Evolutionary conservation across 2,888 invertebrate species (phyloP).

Genomic region (Ennomos fuscantarius): DNA sequence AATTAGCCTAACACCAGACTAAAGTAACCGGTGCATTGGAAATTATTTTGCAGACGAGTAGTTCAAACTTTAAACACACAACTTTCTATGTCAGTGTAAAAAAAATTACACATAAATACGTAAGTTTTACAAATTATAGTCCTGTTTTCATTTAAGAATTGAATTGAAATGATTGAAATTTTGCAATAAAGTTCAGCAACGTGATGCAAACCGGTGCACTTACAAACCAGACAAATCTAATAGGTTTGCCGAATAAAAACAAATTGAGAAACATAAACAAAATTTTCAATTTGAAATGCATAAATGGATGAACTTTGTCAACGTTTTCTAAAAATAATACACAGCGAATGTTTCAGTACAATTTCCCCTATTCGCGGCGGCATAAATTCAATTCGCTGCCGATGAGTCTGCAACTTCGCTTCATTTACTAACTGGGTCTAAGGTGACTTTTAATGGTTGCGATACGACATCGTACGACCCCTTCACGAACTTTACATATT

Average conservation of each 20-base stretch:
- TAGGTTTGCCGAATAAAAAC: slow-evolving; percentile 20
- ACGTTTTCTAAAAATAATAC: slow-evolving; percentile 50
- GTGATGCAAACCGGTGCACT: neutral
- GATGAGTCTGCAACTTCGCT: slow-evolving; percentile 48
- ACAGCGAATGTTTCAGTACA: slow-evolving; percentile 45
- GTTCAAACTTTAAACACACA: too few species aligned
- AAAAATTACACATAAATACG: slow-evolving; percentile 29
- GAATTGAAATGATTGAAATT: too few species aligned
- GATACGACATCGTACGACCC: neutral
- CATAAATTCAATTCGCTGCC: slow-evolving; percentile 54
- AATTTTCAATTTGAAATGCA: slow-evolving; percentile 31
- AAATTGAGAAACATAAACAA: slow-evolving; percentile 24
- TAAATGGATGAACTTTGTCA: slow-evolving; percentile 44
- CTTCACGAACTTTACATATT: neutral
- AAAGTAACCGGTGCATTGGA: too few species aligned
- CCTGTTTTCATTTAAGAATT: too few species aligned
- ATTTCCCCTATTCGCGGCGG: slow-evolving; percentile 51
- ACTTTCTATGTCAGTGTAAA: slow-evolving; percentile 3
- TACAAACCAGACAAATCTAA: neutral
- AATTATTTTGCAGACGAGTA: too few species aligned
- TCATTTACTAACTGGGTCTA: slow-evolving; percentile 61
- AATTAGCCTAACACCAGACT: too few species aligned
- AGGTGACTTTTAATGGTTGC: slow-evolving; percentile 6
- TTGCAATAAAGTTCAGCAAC: too few species aligned
- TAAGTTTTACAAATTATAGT: too few species aligned